Base-by-base conservation (phyloP, 2,113 vertebrate genomes). In the Odontesthes bonariensis region DNA sequence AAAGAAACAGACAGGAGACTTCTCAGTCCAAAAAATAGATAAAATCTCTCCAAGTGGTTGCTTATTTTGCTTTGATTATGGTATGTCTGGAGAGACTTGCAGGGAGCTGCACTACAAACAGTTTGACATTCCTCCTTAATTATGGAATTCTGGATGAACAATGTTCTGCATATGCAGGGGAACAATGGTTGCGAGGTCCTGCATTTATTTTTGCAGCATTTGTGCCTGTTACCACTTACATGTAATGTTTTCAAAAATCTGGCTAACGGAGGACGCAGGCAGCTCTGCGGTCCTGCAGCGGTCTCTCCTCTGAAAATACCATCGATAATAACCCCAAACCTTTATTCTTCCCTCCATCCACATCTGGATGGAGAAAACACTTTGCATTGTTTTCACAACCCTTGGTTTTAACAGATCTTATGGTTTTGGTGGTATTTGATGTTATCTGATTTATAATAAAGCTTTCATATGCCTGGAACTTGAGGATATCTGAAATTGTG, bases 41-140 rank as follows among this genome's bases (percentile, higher is more conserved):
- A 82, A 77, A 79, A 89, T 85, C 89, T 86, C 79, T 66, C 67
- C 75, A 81, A 92, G 82, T 88, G 87, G 77, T 81, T 88, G 86
- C 87, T 92, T 94, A 91, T 92, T 94, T 92, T 87, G 68, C 66
- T 93, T 93, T 88, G 86, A 92, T 94, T 92, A 89, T 90, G 81
- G 78, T 82, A 89, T 88, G 82, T 91, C 91, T 91, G 82, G 77
- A 66, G 86, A 91, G 82, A 73, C 79, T 68, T 75, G 80, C 73
- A 73, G 80, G 79, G 83, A 77, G 70, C 88, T 76, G 74, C 84
- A 77, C 89, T 85, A 85, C 85, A 91, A 91, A 93, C 89, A 84
- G 77, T 89, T 91, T 73, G 84, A 90, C 92, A 91, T 94, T 94
- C 92, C 86, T 88, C 53, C 81, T 87, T 92, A 92, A 95, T 94